phyloP scores from a whole-genome alignment of 1,140 invertebrate genomes.

The Ephestia elutella region DNA sequence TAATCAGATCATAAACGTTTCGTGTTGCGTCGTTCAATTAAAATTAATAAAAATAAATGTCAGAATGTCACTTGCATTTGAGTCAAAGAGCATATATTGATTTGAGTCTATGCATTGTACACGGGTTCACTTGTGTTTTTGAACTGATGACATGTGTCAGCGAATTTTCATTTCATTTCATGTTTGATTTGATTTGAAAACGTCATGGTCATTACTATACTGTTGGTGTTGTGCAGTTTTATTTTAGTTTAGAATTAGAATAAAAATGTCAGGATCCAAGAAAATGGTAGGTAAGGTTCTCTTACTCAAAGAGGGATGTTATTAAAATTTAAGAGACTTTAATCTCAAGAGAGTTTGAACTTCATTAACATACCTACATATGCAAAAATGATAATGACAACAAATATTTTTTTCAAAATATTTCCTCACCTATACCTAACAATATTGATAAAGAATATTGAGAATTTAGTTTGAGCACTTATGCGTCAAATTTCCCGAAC shows the following conservation, averaged over 20 bases:
- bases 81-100: too few relatives aligned
- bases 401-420: slow-evolving; percentile 15
- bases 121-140: slow-evolving; percentile 1
- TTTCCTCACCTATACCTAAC: not conserved
- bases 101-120: too few relatives aligned
- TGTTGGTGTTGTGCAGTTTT: slow-evolving; percentile 46
- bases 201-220: slow-evolving; percentile 47
- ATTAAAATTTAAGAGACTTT: too few relatives aligned
- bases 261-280: slow-evolving; percentile 60
- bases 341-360: too few relatives aligned
- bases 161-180: slow-evolving; percentile 20
- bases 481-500: too few relatives aligned
- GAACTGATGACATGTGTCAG: slow-evolving; percentile 19
- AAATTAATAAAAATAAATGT: too few relatives aligned
- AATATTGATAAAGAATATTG: too few relatives aligned
- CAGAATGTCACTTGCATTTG: too few relatives aligned
- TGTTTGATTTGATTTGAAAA: slow-evolving; percentile 17
- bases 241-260: slow-evolving; percentile 35
- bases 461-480: too few relatives aligned
- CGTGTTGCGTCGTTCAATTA: too few relatives aligned
- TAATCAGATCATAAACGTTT: too few relatives aligned
- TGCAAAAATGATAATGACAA: not conserved
- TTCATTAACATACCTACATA: not conserved
- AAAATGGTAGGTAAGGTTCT: slow-evolving; percentile 52
- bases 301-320: too few relatives aligned